Base-by-base conservation (phyloP, 2,113 vertebrate genomes). In the Alouatta palliata region DNA sequence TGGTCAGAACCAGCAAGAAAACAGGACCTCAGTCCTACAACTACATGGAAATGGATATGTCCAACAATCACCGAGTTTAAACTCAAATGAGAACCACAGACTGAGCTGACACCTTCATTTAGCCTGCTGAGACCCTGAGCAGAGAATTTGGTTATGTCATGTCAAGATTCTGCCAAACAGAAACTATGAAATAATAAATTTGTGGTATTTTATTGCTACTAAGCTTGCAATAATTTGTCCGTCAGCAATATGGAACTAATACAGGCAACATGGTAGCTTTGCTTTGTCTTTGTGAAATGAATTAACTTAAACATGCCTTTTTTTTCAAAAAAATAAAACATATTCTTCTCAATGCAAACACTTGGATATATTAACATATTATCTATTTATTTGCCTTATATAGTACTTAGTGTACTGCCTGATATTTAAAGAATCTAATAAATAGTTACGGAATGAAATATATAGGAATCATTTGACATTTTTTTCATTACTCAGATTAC, bases 341-440 rank as follows among this genome's bases (percentile, higher is more conserved):
- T 82, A 52, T 89, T 81, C 32, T 56, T 94, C 20, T 84, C 85
- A 54, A 11, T 54, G n/a, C 6, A 93, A 93, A 61, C 0, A 45
- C 20, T 85, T 40, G 25, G 80, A 14, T 64, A 21, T 30, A 17
- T 47, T 64, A 64, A 58, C 61, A 77, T 49, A 54, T 56, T 56
- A 85, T 43, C 35, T 10, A 91, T 75, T 90, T 25, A 68, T 84
- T 32, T 93, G 79, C 32, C 58, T 95, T 86, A 76, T 96, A 40
- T 21, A 76, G 73, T 71, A 77, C 11, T 92, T 75, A 75, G 32
- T 43, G 45, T 21, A 70, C 30, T 49, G 43, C 6, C 35, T 84
- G 64, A 66, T 61, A 81, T 45, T 91, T 88, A 49, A 89, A 81
- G 16, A 75, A 76, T 40, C 54, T 45, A 71, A 45, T 43, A 90